A percentile compares a stretch with the other conserved stretches of the same genome.
Evolutionary conservation across 92 coral and sea anemone genomes (phyloP).

Genomic region (Hydrozoanthus gracilis): DNA sequence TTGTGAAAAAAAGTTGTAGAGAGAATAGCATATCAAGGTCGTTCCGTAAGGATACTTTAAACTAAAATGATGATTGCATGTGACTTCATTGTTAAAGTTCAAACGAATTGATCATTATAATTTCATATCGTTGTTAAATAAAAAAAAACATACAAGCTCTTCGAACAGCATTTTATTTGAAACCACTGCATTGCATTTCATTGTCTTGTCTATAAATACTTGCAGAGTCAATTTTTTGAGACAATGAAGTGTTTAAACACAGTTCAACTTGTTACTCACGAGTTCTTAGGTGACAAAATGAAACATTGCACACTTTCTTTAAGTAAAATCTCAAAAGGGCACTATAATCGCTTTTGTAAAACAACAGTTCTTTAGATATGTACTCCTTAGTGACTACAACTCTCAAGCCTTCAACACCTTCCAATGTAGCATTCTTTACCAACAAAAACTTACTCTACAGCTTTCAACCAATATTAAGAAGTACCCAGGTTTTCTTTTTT

Average conservation of each 20-base stretch:
- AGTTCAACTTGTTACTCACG: not conserved
- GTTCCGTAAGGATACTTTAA: no score
- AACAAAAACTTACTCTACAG: not conserved
- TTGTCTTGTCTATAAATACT: slow-evolving; percentile 33
- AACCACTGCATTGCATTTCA: not conserved
- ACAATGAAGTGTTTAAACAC: slow-evolving; percentile 28
- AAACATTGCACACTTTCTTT: slow-evolving; percentile 2
- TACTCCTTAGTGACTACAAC: not conserved
- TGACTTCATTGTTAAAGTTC: no score
- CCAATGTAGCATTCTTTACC: not conserved
- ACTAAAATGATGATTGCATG: no score
- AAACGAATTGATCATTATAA: no score
- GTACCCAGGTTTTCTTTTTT: not conserved
- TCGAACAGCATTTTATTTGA: slow-evolving; percentile 40
- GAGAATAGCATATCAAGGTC: no score
- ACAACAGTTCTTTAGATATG: slow-evolving; percentile 2
- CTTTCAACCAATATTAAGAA: not conserved
- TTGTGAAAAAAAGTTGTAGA: no score
- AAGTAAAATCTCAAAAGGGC: slow-evolving; percentile 18
- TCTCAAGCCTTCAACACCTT: not conserved
- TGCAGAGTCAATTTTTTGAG: slow-evolving; percentile 3
- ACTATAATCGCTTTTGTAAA: slow-evolving; percentile 6
- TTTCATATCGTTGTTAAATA: no score
- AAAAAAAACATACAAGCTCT: not conserved
- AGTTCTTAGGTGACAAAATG: slow-evolving; percentile 6